Base-by-base conservation (phyloP, 2,113 vertebrate species). In the Zapus hudsonius region DNA sequence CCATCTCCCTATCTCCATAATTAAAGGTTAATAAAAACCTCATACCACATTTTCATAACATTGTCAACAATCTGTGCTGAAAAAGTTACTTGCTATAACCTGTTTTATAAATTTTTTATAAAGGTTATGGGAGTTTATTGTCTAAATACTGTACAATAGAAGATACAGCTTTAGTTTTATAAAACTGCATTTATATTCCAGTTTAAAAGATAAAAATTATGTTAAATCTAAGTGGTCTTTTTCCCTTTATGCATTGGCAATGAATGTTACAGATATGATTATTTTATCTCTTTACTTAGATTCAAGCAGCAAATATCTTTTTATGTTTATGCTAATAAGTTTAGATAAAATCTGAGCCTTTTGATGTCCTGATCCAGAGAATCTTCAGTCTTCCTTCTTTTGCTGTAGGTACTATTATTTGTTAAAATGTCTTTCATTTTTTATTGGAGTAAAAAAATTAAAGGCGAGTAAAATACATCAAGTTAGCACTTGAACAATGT, bases 151-250 rank as follows among this genome's bases (percentile, higher is more conserved):
- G 17, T 70, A 16, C 31, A 82, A 66, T 44, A 17, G 36, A 59
- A 87, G 29, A 22, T 86, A 73, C 36, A 72, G 84, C 9, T 8
- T 57, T 89, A 47, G n/a, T 91, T 95, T 95, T 91, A n/a, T 87
- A 91, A 95, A 94, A 25, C 0, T 87, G 2, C 72, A 29, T 94
- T 94, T 59, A 59, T 47, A 69, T 2, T 78, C 72, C 17, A 86
- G 7, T 91, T 7, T 74, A 90, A 79, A 1, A 23, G 66, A 57
- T 84, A 19, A 93, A 80, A 63, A 61, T 63, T 76, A 38, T 72
- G 91, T 81, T 82, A 74, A 79, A 79, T 72, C 3, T 69, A 80
- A 84, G 75, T 66, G 3, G 61, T 81, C 11, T 75, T 72, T 96
- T 55, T 75, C 36, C 52, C 19, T 87, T 91, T 64, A 78, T 84